phyloP scores from a whole-genome alignment of 2,888 invertebrate genomes.

The Itoplectis maculator region DNA sequence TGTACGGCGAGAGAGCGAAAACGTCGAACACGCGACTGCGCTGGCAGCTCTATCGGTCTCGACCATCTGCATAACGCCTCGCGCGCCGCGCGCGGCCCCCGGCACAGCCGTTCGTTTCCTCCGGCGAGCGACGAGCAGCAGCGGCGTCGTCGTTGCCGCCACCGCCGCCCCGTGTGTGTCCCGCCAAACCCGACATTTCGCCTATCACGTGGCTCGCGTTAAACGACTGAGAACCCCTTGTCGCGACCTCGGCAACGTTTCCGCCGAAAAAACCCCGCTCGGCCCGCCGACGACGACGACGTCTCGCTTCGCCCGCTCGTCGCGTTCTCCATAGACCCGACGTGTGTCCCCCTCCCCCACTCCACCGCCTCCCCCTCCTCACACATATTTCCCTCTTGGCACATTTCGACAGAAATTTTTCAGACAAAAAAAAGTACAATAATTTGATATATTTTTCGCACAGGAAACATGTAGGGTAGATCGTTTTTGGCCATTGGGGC shows the following conservation, averaged over 20 bases:
- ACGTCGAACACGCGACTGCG: conserved; percentile 61
- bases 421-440: too few species aligned
- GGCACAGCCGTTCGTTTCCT: conserved; percentile 59
- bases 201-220: conserved; percentile 53
- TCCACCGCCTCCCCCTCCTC: conserved; percentile 4
- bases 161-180: conserved; percentile 31
- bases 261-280: conserved; percentile 74
- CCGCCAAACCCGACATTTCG: conserved; percentile 59
- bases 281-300: too few species aligned
- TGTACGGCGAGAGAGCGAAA: neutral
- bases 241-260: conserved; percentile 80
- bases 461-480: too few species aligned
- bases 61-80: conserved; percentile 68
- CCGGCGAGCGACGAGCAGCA: conserved; percentile 31
- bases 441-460: neutral
- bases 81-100: conserved; percentile 50
- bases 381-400: conserved; percentile 45
- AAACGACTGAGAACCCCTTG: conserved; percentile 70
- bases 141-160: conserved; percentile 19
- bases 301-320: conserved; percentile 52
- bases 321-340: conserved; percentile 59
- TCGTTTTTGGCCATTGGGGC: too few species aligned
- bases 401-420: conserved; percentile 37
- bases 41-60: conserved; percentile 64
- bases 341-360: conserved; percentile 58